Evolutionary conservation across 1,140 invertebrate species (phyloP), one percentile per base, ranked within the genome.

Genomic region (Tyrophagus putrescentiae): DNA sequence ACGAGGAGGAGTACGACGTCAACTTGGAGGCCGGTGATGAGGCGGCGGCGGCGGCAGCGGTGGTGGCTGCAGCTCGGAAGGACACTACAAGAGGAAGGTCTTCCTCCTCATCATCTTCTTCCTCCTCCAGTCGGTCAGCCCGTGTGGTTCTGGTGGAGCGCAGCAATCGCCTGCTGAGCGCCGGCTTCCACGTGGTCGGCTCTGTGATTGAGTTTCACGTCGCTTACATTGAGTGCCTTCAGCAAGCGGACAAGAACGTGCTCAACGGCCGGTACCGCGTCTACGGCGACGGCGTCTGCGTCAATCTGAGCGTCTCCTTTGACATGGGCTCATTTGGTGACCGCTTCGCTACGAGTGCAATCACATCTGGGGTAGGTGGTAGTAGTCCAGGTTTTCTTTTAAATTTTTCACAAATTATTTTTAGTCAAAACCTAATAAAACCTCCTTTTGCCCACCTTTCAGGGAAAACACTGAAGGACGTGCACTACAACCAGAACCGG

Each of bases 141-240:
- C 13, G 52, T 16, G n/a, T 13, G 25, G 25, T 27, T n/a, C 21
- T 33, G 31, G 25, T 54, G n/a, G 52, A 54, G 39, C 52, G 52
- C 21, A 32, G 25, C 27, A 54, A 54, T 31, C 52, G 52, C 32
- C n/a, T 54, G 25, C 27, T 54, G 11, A 54, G 52, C 39, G 52
- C 52, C 28, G 52, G 52, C 13, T 54, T 54, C 27, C 52, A 54
- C 39, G 52, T 54, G 27, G 52, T 54, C 13, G 52, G 52, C 13
- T 54, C 52, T 13, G 52, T 28, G 13, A 54, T 54, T 54, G 52
- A 54, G 39, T 54, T 54, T 25, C 52, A 54, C 25, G 25, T 54
- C n/a, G 52, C 52, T 31, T 54, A 54, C 25, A 54, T 54, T 25
- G 52, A 54, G 52, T 54, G 52, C 52, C 52, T 54, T 54, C 52